These are phyloP conservation scores for Notodonta dromedarius DNA, from an alignment of 2,888 invertebrate genomes.

Conservation along the genomic window DNA sequence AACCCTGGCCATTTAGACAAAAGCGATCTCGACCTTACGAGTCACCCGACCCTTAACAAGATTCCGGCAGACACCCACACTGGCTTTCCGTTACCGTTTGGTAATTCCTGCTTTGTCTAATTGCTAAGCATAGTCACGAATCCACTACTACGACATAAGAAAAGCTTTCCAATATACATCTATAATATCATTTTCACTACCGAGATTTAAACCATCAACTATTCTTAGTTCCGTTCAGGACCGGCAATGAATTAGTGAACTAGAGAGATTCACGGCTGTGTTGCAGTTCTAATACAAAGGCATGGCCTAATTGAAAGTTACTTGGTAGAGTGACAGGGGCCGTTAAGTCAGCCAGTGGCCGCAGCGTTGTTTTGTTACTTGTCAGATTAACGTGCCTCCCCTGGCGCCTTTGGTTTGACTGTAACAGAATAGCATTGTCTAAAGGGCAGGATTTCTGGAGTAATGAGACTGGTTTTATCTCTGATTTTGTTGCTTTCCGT, in stretches of 20 bases:
- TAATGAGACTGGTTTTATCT: constrained; percentile 29
- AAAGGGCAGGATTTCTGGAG: constrained; percentile 47
- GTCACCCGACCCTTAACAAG: constrained; percentile 36
- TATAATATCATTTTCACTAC: constrained; percentile 20
- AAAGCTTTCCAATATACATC: constrained; percentile 11
- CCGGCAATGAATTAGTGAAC: constrained; percentile 26
- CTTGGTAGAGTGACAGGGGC: constrained; percentile 63
- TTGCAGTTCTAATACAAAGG: constrained; percentile 41
- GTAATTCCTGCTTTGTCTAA: constrained; percentile 49
- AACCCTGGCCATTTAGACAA: constrained; percentile 21
- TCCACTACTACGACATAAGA: constrained; percentile 13
- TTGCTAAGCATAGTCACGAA: constrained; percentile 40
- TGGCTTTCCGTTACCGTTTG: constrained; percentile 29
- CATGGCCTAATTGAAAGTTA: constrained; percentile 67
- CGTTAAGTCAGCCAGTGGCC: constrained; percentile 48
- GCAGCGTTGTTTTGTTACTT: constrained; percentile 57
- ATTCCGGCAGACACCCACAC: constrained; percentile 36
- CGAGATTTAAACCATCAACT: constrained; percentile 24
- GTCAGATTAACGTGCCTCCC: constrained; percentile 67
- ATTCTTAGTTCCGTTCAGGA: constrained; percentile 14
- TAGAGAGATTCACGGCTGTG: constrained; percentile 23
- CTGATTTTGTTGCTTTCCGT: constrained; percentile 27
- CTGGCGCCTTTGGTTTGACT: constrained; percentile 53
- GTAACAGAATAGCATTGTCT: constrained; percentile 58
- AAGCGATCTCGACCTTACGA: constrained; percentile 33